phyloP scores from a whole-genome alignment of 2,797 vertebrate genomes.

The Margarornis squamiger region DNA sequence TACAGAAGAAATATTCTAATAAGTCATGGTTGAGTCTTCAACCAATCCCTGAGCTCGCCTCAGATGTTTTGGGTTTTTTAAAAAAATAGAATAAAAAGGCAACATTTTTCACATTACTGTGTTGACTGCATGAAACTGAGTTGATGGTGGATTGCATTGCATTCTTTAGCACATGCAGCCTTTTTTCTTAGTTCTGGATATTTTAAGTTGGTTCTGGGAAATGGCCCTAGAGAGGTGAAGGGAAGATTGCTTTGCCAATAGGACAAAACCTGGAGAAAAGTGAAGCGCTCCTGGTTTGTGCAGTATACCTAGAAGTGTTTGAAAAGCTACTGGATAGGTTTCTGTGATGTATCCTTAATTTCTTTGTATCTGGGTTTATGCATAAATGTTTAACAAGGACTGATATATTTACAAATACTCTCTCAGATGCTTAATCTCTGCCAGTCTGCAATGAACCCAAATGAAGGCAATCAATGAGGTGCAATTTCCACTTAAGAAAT shows the following conservation, averaged over 20 bases:
- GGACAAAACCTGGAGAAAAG: not conserved
- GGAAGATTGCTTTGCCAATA: not conserved
- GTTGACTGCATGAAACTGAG: not conserved
- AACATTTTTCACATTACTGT: not conserved
- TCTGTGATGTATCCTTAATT: not conserved
- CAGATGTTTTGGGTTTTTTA: not conserved
- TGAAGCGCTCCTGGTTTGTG: not conserved
- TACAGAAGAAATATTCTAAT: not conserved
- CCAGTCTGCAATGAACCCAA: not conserved
- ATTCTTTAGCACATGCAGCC: not conserved
- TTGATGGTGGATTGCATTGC: not conserved
- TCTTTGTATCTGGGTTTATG: not conserved
- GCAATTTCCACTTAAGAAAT: not conserved
- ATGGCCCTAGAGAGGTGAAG: not conserved
- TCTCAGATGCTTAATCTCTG: not conserved
- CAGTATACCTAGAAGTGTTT: not conserved
- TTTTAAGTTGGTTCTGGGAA: not conserved
- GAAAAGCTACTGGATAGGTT: not conserved
- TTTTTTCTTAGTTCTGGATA: not conserved
- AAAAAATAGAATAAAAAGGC: not conserved
- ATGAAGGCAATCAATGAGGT: not conserved
- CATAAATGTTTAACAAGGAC: not conserved
- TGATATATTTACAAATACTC: not conserved
- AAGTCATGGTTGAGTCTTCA: not conserved
- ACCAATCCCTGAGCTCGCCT: not conserved